These are phyloP conservation scores for Antigone vipio DNA, from an alignment of 2,113 vertebrate genomes.

Conservation along the genomic window DNA sequence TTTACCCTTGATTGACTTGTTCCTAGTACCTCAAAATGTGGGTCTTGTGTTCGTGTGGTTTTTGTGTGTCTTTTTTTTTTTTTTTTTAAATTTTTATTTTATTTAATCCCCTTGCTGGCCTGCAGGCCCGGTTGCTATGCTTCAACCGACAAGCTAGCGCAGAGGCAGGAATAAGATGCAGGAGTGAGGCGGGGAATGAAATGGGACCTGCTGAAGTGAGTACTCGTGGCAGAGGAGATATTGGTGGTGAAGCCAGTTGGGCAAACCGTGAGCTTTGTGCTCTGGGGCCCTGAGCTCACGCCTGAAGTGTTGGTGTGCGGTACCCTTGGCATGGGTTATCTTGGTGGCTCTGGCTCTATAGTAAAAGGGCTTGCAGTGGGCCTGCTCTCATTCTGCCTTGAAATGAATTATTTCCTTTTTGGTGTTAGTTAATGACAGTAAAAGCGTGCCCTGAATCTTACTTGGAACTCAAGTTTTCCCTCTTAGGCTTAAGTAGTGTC, in stretches of 20 bases:
- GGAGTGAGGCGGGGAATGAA: background rate
- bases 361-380: background rate
- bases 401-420: background rate
- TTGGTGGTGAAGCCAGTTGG: background rate
- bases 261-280: background rate
- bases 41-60: background rate
- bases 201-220: background rate
- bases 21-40: background rate
- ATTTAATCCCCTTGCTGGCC: background rate
- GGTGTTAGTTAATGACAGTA: background rate
- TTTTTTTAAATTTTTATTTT: background rate
- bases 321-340: background rate
- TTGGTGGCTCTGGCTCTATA: background rate
- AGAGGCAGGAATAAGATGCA: background rate
- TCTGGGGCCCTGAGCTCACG: fast-evolving
- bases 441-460: background rate
- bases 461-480: background rate
- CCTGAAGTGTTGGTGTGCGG: background rate
- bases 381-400: background rate
- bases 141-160: fast-evolving
- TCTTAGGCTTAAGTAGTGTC: background rate
- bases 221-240: background rate
- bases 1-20: background rate
- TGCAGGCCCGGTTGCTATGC: background rate
- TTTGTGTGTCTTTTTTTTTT: background rate